Evolutionary conservation across 2,113 vertebrate species (phyloP).

Genomic region (Galeopterus variegatus): DNA sequence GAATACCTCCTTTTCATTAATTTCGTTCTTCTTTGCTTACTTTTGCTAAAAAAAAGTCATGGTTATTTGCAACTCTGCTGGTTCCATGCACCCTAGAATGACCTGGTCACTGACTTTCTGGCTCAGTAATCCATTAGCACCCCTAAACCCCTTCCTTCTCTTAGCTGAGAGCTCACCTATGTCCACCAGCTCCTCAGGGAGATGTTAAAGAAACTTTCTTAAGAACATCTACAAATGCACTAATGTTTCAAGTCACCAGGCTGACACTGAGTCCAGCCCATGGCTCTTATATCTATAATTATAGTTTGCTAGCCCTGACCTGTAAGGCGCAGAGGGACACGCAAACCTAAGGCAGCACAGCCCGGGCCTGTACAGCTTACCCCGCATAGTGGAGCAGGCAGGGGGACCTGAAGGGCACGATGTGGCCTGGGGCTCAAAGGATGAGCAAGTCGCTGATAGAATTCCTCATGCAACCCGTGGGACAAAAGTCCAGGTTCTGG

Average conservation of each 20-base stretch:
- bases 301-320: neutral
- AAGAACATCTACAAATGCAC: neutral
- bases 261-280: neutral
- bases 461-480: neutral
- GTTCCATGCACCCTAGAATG: neutral
- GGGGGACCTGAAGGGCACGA: neutral
- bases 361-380: neutral
- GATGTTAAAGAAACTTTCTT: neutral
- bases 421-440: neutral
- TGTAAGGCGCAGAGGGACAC: neutral
- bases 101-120: neutral
- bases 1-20: neutral
- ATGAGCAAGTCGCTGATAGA: rapidly evolving
- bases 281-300: neutral
- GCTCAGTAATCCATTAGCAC: neutral
- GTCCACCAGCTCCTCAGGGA: neutral
- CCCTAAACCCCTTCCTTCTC: neutral
- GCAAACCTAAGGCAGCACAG: rapidly evolving
- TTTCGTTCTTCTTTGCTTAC: neutral
- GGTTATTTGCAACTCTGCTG: neutral
- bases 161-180: neutral
- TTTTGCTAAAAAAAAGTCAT: neutral
- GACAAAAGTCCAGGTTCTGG: neutral
- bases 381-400: neutral
- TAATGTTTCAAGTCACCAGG: neutral